Base-by-base conservation (phyloP, 1,140 invertebrate species). In the Ganaspis sp. region DNA sequence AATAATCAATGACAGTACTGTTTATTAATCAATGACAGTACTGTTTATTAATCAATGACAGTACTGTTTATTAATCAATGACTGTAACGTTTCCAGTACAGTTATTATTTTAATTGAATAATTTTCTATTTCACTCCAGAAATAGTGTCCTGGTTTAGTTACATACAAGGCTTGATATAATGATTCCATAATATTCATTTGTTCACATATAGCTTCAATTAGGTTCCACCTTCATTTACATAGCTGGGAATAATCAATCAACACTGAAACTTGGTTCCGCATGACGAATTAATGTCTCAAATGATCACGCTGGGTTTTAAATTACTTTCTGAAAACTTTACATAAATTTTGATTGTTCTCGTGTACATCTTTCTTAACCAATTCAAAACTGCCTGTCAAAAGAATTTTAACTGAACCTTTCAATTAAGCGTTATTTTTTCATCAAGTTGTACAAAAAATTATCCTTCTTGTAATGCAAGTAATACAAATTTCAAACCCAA, bases 231-330 rank as follows among this genome's bases (percentile, higher is more conserved):
- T 54, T 54, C 17, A 54, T 54, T 54, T 54, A 19, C 49, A 54
- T 54, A n/a, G n/a, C 23, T 8, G 9, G 21, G 6, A 54, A 54
- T 54, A 54, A 54, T 54, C 49, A 54, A 54, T 54, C 49, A 54
- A 54, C 17, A 54, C 19, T 54, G 49, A 54, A 54, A 54, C 15
- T 23, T 54, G 17, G 21, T 54, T 54, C 19, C 49, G 21, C 49
- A 54, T 54, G 19, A 54, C 49, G 49, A 54, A 54, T 54, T 54
- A 54, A 54, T 54, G 49, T 54, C 49, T 54, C 5, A 21, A 8
- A 3, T 54, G 21, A 54, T 54, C 49, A 54, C 23, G 49, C 49
- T 54, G 49, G 8, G 49, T 54, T 54, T 54, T 54, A 54, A 23
- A 54, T 54, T 54, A 54, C 49, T 54, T 23, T 54, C 19, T 54